Percentiles rank a stretch among this genome's conserved stretches.
Evolutionary conservation across 2,113 vertebrate species (phyloP).

Genomic region (Nasalis larvatus): DNA sequence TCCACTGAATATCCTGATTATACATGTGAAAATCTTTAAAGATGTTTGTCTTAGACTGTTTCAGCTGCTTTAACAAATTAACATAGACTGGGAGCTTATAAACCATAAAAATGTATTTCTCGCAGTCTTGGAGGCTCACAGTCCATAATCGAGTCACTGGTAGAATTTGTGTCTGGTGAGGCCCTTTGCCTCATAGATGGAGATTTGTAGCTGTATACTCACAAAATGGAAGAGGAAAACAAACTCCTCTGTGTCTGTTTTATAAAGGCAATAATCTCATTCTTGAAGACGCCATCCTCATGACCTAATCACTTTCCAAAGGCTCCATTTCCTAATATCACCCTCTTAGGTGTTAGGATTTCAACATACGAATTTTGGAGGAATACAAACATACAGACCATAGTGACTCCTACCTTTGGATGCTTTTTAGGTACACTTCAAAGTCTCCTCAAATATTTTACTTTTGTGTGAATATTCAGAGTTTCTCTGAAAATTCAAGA

Average conservation of each 20-base stretch:
- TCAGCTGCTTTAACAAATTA: background rate
- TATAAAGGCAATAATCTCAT: background rate
- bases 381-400: background rate
- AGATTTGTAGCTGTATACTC: background rate
- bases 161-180: background rate
- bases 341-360: background rate
- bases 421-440: background rate
- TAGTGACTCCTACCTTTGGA: background rate
- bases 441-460: background rate
- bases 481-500: background rate
- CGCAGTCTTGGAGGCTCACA: too few relatives aligned
- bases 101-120: background rate
- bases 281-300: background rate
- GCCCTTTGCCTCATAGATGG: accelerated
- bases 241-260: background rate
- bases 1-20: background rate
- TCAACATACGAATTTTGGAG: background rate
- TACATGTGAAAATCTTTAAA: background rate
- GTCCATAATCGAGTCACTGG: accelerated
- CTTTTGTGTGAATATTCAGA: background rate
- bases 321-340: accelerated
- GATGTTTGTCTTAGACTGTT: background rate
- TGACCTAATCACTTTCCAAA: background rate
- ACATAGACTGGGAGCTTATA: background rate
- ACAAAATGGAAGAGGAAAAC: accelerated